Percentiles rank a stretch among this genome's conserved stretches.
phyloP scores from a whole-genome alignment of 2,888 invertebrate genomes.

The Chydorus sphaericus region DNA sequence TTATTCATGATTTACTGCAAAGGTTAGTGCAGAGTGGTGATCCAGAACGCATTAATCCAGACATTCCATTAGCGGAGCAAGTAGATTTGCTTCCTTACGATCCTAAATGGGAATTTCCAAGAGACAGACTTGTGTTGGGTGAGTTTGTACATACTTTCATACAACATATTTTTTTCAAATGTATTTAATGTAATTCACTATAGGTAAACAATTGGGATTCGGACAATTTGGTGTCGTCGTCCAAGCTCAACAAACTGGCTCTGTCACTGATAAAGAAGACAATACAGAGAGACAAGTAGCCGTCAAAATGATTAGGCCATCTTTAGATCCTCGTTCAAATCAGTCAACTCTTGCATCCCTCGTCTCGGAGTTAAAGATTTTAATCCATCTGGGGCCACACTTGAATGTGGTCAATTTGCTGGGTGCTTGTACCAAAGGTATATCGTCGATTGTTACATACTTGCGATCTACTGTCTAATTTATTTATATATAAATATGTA shows the following conservation, averaged over 20 bases:
- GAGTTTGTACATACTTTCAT: background rate
- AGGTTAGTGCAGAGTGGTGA: too few species aligned
- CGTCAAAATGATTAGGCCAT: slow-evolving; percentile 86
- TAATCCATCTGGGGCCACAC: slow-evolving; percentile 88
- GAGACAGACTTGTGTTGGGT: background rate
- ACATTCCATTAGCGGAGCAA: too few species aligned
- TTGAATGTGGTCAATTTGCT: slow-evolving; percentile 87
- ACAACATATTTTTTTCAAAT: too few species aligned
- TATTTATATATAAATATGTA: too few species aligned
- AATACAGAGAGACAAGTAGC: slow-evolving; percentile 68
- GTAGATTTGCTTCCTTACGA: slow-evolving; percentile 4
- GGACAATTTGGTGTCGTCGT: background rate
- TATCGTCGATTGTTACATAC: slow-evolving; percentile 51
- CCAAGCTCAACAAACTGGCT: background rate
- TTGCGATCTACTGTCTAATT: too few species aligned
- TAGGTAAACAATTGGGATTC: background rate
- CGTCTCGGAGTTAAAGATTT: slow-evolving; percentile 84
- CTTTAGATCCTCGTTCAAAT: too few species aligned
- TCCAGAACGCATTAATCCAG: too few species aligned
- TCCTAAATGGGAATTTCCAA: background rate
- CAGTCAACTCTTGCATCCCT: slow-evolving; percentile 71
- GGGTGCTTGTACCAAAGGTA: slow-evolving; percentile 79
- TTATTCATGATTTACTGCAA: too few species aligned
- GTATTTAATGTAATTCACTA: background rate
- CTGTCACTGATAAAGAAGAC: slow-evolving; percentile 28